Base-by-base conservation (phyloP, 64 coral and sea anemone species). In the Montipora cactus region DNA sequence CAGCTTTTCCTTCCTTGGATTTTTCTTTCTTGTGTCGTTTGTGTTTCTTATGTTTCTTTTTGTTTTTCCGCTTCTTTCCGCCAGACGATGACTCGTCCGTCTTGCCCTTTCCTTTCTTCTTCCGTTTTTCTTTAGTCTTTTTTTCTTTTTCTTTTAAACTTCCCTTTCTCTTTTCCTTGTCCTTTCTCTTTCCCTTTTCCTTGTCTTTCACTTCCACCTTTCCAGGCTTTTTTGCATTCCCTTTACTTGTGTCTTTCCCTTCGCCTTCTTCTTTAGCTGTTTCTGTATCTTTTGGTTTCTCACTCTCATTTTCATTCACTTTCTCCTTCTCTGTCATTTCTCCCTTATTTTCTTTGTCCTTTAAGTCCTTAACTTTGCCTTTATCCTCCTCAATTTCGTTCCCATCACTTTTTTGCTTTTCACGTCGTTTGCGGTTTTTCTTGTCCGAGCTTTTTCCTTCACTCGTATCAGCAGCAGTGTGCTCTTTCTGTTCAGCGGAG, bases 11-110 rank as follows among this genome's bases (percentile, higher is more conserved):
- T 44, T 81, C 84, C 20, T 85, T 92, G 15, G 72, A 74, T 48
- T 87, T 88, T 88, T 88, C 85, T 52, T 88, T 93, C 48, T 93
- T 93, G 37, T 88, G 75, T 88, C 84, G 74, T 61, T 93, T 93
- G 44, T 93, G 92, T 67, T 93, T 93, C 50, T 93, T 93, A 67
- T 93, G 92, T 78, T 93, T 93, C 77, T 88, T 87, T 59, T 93
- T 93, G 50, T 68, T 93, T 58, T 93, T 85, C 19, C 87, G 85
- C 62, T 93, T 93, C n/a, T 92, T 83, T 28, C 67, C 53, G 53
- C 53, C 81, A 44, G 90, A 92, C 5, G 82, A 86, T 21, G 62
- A 11, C 46, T 86, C 82, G 4, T 86, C 66, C 66, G 70, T 84
- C 22, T 84, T 71, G 45, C 20, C n/a, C 15, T 82, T 82, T 16